phyloP scores from a whole-genome alignment of 2,797 vertebrate genomes.

The Peromyscus eremicus region DNA sequence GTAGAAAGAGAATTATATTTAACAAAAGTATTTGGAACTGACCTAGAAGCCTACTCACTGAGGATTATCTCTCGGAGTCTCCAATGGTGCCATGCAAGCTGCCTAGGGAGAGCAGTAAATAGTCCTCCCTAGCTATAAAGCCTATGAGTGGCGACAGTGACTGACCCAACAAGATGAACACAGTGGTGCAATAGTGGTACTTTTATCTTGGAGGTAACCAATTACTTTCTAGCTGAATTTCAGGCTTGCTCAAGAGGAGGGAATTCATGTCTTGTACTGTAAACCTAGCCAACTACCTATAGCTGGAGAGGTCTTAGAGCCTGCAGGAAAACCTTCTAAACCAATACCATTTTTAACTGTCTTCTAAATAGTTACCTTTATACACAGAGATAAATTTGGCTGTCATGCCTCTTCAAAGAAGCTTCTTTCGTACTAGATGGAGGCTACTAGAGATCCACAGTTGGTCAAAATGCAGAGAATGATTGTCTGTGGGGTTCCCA shows the following conservation, averaged over 20 bases:
- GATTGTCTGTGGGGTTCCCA: background rate
- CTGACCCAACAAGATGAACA: background rate
- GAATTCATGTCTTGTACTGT: background rate
- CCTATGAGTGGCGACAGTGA: background rate
- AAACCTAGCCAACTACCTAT: background rate
- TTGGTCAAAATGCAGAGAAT: background rate
- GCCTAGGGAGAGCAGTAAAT: background rate
- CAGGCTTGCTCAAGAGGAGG: background rate
- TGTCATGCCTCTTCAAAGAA: background rate
- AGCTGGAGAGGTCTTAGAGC: background rate
- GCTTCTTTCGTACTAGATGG: background rate
- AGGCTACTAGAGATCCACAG: background rate
- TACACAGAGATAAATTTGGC: background rate
- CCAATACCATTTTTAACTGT: background rate
- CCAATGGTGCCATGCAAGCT: background rate
- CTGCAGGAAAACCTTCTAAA: background rate
- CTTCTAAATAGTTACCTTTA: background rate
- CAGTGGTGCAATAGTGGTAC: background rate
- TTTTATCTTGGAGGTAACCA: background rate
- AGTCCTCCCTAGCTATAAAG: background rate
- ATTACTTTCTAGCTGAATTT: background rate
- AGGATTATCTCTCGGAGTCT: background rate
- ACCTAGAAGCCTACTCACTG: background rate
- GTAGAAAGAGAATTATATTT: conserved; percentile 52
- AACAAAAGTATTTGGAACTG: conserved; percentile 53